Evolutionary conservation across 2,888 invertebrate genomes (phyloP).

Genomic region (Deilephila porcellus): DNA sequence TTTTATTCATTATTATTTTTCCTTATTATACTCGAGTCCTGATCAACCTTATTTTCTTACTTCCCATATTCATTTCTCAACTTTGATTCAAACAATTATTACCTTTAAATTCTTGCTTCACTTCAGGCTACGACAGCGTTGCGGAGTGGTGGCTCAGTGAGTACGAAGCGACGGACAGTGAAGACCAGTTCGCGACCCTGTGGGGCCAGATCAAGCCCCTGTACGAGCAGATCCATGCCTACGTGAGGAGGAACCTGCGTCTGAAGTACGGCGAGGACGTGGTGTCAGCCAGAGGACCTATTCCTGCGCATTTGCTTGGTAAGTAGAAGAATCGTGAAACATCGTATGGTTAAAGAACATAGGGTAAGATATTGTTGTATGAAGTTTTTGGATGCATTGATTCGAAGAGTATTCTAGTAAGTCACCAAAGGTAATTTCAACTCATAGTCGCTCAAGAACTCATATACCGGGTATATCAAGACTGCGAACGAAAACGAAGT

Average conservation of each 20-base stretch:
- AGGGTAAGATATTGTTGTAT: too few species aligned
- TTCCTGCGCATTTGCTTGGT: constrained; percentile 91
- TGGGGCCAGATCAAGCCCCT: constrained; percentile 92
- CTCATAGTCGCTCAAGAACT: too few species aligned
- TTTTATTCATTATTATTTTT: too few species aligned
- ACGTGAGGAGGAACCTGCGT: constrained; percentile 88
- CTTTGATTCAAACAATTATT: neutral
- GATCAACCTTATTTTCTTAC: too few species aligned
- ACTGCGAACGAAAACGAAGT: too few species aligned
- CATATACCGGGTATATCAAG: too few species aligned
- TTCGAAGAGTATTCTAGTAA: too few species aligned
- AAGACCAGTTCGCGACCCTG: constrained; percentile 86
- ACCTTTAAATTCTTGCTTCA: neutral
- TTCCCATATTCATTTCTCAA: neutral
- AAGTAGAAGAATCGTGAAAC: constrained; percentile 28
- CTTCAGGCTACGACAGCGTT: constrained; percentile 87
- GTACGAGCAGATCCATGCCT: constrained; percentile 93
- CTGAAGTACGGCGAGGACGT: constrained; percentile 88
- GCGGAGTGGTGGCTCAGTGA: constrained; percentile 89
- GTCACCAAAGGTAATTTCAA: too few species aligned
- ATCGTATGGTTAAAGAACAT: too few species aligned
- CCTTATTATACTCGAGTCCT: too few species aligned
- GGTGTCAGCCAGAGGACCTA: constrained; percentile 87
- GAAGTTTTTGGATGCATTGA: too few species aligned
- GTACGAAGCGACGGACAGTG: constrained; percentile 89